Base-by-base conservation (phyloP, 2,113 vertebrate species). In the Lethenteron camtschaticum region DNA sequence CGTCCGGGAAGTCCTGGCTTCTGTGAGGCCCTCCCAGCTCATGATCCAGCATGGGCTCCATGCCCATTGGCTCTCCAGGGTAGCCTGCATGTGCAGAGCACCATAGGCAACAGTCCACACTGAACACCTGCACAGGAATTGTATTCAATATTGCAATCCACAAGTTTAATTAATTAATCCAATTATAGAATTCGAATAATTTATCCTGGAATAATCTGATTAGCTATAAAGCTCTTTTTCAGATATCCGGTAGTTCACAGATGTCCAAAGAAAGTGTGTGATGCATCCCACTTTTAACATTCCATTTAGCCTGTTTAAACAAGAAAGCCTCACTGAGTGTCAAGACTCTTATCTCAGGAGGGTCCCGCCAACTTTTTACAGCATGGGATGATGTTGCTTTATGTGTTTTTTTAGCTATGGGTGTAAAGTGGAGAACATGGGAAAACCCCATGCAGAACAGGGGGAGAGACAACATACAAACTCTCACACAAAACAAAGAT, bases 1-100 rank as follows among this genome's bases (percentile, higher is more conserved):
- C 91, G 78, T 99, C 92, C 12, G 92, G 84, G 77, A 96, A 99
- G 76, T 99, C 95, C 76, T 90, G 86, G 78, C 85, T 89, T 12
- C 90, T 90, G 82, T 99, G 95, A 80, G 96, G 92, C 74, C 84
- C 88, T 74, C 85, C 90, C 86, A 99, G 86, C 75, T 99, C 94
- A 72, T 96, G 92, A 80, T 99, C 95, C 95, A 99, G 91, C 92
- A 99, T 96, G 78, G 92, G 87, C 79, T 99, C 95, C 89, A 99
- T 87, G 70, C 89, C 91, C 88, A 99, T 85, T 70, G 88, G 78
- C 75, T 99, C 95, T 76, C 85, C 89, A 73, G 85, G 88, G 10
- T 97, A 99, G 73, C 91, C 92, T 73, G 85, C 90, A 68, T 90
- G 83, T 79, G 96, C 92, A 82, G 94, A 99, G 77, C 90, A 87